Evolutionary conservation across 1,140 invertebrate genomes (phyloP), one percentile per base, ranked within the genome.

Genomic region (Phymastichus coffea): DNA sequence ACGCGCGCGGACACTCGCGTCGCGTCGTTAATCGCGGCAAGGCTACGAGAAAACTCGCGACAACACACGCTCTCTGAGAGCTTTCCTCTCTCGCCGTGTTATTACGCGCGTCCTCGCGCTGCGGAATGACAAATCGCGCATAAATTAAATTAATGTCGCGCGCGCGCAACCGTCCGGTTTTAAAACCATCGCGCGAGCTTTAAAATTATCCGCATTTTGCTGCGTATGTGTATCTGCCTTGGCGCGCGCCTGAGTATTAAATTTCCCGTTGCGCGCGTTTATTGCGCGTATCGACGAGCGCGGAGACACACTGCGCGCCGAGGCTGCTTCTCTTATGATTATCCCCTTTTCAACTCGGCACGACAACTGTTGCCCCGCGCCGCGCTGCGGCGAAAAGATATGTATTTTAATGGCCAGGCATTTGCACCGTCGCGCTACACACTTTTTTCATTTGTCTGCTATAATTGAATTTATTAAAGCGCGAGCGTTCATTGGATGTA

Each of bases 81-180:
- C 19, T 51, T 63, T 38, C 43, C 46, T 54, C 54, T 60, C 61
- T 62, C 61, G 57, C 63, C 10, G 15, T 28, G 23, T 57, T 48
- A 28, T 48, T 49, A 33, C 28, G 48, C 43, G 49, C 59, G 59
- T 48, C 25, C 30, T 49, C 7, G 44, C 35, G 20, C 26, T 30
- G 44, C 57, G 53, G 54, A 54, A 72, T 73, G 70, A 76, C 71
- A 75, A 75, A 76, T 74, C 71, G 65, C 59, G 70, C 71, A 75
- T 74, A 76, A 75, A 76, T 75, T 74, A 73, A 69, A 65, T 61
- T 65, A 63, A 70, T 68, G 65, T 70, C 66, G 65, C 66, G 61
- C 6, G 28, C 58, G 49, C 44, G 54, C 57, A 62, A 57, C 52
- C 49, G 9, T 20, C 28, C 20, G 1, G n/a, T 3, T 28, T 53